Evolutionary conservation across 1,140 invertebrate species (phyloP).

Genomic region (Campoletis sonorensis): DNA sequence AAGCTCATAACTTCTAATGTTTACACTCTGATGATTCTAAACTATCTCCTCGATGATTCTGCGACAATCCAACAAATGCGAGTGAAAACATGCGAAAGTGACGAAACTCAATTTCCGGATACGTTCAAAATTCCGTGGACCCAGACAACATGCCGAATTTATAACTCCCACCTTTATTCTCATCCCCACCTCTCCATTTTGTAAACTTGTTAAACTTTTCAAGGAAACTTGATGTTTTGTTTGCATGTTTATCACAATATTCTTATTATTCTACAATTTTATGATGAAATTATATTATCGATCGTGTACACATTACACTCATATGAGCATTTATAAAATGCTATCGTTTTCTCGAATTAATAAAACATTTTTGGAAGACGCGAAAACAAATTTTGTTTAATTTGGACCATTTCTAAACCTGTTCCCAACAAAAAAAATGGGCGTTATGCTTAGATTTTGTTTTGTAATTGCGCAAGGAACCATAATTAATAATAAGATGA

Average conservation of each 20-base stretch:
- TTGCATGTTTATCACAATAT: no score
- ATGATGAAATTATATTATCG: background rate
- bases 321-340: no score
- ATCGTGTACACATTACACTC: background rate
- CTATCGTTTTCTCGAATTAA: no score
- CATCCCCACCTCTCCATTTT: background rate
- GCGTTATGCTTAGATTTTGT: no score
- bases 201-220: background rate
- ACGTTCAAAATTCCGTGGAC: slow-evolving; percentile 34
- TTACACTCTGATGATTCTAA: background rate
- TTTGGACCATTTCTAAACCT: no score
- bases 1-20: slow-evolving; percentile 18
- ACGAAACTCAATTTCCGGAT: slow-evolving; percentile 44
- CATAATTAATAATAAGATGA: no score
- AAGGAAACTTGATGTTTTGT: no score
- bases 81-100: slow-evolving; percentile 11
- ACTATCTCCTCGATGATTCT: background rate
- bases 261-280: no score
- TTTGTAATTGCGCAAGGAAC: no score
- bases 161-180: background rate
- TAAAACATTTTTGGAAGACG: no score
- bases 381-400: no score
- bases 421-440: no score
- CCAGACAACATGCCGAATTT: slow-evolving; percentile 28
- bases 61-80: background rate